These are phyloP conservation scores for Meloidogyne floridensis DNA, from an alignment of 1,140 invertebrate genomes.

Conservation along the genomic window DNA sequence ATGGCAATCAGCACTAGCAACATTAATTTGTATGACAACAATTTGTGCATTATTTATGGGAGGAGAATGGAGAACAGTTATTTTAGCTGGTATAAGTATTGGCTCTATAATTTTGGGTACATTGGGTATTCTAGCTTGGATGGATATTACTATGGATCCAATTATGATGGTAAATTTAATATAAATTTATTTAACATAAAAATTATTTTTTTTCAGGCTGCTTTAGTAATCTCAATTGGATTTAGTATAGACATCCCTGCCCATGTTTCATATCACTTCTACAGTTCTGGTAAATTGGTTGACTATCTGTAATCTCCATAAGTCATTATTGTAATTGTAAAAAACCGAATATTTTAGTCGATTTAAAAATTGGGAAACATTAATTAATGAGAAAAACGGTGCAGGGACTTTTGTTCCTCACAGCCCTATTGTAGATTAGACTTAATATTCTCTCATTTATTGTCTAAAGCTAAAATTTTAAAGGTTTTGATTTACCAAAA, in stretches of 20 bases:
- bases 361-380: too few species aligned
- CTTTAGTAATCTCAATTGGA: constrained; percentile 68
- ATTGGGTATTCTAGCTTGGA: constrained; percentile 66
- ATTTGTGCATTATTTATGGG: constrained; percentile 67
- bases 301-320: neutral
- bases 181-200: neutral
- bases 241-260: constrained; percentile 59
- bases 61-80: constrained; percentile 63
- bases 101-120: constrained; percentile 66
- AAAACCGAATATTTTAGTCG: too few species aligned
- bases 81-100: constrained; percentile 66
- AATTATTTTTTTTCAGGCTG: constrained; percentile 51
- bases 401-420: neutral
- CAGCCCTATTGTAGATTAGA: neutral
- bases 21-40: constrained; percentile 64
- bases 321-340: too few species aligned
- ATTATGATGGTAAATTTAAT: constrained; percentile 65
- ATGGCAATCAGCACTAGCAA: constrained; percentile 64
- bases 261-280: constrained; percentile 54
- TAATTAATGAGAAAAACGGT: neutral
- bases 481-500: constrained; percentile 3
- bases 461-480: neutral
- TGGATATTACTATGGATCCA: constrained; percentile 67
- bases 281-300: constrained; percentile 37
- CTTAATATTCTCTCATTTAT: neutral